These are phyloP conservation scores for Elaeidobius kamerunicus DNA, from an alignment of 2,888 invertebrate genomes.

Conservation along the genomic window DNA sequence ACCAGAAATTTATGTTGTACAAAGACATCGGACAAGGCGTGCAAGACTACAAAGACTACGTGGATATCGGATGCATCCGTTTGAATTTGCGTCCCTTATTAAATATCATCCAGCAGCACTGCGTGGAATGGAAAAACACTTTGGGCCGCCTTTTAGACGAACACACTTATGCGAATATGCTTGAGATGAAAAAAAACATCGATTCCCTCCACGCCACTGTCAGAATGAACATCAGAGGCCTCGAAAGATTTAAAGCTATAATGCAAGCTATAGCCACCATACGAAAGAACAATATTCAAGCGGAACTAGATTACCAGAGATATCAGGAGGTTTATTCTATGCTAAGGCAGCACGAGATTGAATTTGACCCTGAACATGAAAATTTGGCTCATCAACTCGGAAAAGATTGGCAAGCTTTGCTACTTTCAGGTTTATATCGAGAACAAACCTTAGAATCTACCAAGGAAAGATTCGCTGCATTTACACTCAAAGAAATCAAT, in stretches of 20 bases:
- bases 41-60: constrained; percentile 54
- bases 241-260: constrained; percentile 80
- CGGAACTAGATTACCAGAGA: constrained; percentile 71
- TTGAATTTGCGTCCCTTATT: constrained; percentile 73
- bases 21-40: constrained; percentile 62
- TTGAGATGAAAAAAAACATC: constrained; percentile 64
- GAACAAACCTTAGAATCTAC: constrained; percentile 70
- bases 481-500: constrained; percentile 73
- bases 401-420: constrained; percentile 66
- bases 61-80: constrained; percentile 67
- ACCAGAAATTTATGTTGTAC: constrained; percentile 84
- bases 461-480: constrained; percentile 81
- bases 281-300: constrained; percentile 70
- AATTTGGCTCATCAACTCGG: constrained; percentile 59
- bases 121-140: constrained; percentile 74
- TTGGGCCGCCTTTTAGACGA: constrained; percentile 67
- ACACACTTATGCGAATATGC: constrained; percentile 66
- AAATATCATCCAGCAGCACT: constrained; percentile 67
- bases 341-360: constrained; percentile 67
- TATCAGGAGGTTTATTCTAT: constrained; percentile 77
- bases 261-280: constrained; percentile 79
- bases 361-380: constrained; percentile 55
- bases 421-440: constrained; percentile 66
- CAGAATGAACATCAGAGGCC: constrained; percentile 71
- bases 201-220: constrained; percentile 61